These are phyloP conservation scores for Dione vanillae DNA, from an alignment of 2,888 invertebrate genomes.

Conservation along the genomic window DNA sequence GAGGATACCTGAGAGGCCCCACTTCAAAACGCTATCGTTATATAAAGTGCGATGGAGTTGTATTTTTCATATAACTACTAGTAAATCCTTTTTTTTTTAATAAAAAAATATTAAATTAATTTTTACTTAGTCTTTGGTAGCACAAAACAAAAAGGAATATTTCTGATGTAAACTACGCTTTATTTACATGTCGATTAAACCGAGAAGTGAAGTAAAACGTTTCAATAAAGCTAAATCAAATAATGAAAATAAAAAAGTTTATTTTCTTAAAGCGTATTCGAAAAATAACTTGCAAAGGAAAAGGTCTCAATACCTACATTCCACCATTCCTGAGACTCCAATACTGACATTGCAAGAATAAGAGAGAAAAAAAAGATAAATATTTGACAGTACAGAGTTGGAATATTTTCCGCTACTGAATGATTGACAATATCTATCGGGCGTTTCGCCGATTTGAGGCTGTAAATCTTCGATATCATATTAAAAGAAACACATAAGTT, in stretches of 20 bases:
- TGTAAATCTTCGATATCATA: slow-evolving; percentile 45
- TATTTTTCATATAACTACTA: not conserved
- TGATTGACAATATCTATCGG: slow-evolving; percentile 63
- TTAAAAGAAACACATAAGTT: slow-evolving; percentile 44
- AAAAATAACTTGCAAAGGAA: slow-evolving; percentile 61
- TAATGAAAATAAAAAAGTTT: slow-evolving; percentile 52
- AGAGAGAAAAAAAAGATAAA: slow-evolving; percentile 57
- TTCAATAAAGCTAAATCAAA: slow-evolving; percentile 34
- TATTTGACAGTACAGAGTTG: slow-evolving; percentile 70
- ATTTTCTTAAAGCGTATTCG: slow-evolving; percentile 62
- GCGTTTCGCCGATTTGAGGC: slow-evolving; percentile 54
- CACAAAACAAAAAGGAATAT: not conserved
- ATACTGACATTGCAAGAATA: slow-evolving; percentile 69
- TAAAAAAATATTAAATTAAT: not conserved
- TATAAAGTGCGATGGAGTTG: slow-evolving; percentile 9
- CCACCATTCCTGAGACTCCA: slow-evolving; percentile 58
- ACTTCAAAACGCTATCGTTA: slow-evolving; percentile 69
- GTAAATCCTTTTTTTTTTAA: not conserved
- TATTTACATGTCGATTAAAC: slow-evolving; percentile 63
- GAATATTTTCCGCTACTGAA: slow-evolving; percentile 60
- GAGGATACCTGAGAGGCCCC: slow-evolving; percentile 72
- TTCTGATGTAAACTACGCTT: not conserved
- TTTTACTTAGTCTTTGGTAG: not conserved
- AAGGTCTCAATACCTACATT: slow-evolving; percentile 67
- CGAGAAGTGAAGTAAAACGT: slow-evolving; percentile 19